Evolutionary conservation across 2,888 invertebrate genomes (phyloP).

Genomic region (Mechanitis messenoides): DNA sequence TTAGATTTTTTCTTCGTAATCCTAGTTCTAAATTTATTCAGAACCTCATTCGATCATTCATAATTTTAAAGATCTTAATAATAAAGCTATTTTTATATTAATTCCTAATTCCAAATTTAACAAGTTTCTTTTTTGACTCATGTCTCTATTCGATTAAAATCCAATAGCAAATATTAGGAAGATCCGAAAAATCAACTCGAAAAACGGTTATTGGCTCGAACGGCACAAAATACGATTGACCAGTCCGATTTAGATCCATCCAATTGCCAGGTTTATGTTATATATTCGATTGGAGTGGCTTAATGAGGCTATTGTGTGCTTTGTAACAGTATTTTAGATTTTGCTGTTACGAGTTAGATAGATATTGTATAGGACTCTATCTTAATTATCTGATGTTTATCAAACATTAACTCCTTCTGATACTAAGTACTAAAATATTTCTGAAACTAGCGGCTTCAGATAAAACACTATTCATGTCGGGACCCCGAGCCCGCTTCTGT

Average conservation of each 20-base stretch:
- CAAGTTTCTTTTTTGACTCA: not conserved
- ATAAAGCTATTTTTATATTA: too few species aligned
- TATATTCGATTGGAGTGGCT: slow-evolving; percentile 43
- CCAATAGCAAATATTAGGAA: not conserved
- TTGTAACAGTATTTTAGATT: not conserved
- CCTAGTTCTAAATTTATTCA: too few species aligned
- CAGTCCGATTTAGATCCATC: slow-evolving; percentile 55
- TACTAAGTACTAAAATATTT: not conserved
- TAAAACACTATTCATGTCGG: slow-evolving; percentile 3
- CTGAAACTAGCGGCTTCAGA: not conserved
- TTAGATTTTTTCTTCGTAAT: too few species aligned
- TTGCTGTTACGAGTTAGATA: not conserved
- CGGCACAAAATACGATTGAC: slow-evolving; percentile 53
- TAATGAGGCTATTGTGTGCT: slow-evolving; percentile 18
- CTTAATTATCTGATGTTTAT: too few species aligned
- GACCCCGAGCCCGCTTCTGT: not conserved
- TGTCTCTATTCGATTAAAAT: not conserved
- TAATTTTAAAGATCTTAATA: too few species aligned
- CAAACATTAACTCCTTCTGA: too few species aligned
- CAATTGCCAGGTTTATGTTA: slow-evolving; percentile 44
- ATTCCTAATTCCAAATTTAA: not conserved
- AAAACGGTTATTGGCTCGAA: slow-evolving; percentile 52
- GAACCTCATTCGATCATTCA: too few species aligned
- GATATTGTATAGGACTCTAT: not conserved
- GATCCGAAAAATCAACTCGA: slow-evolving; percentile 37